These are phyloP conservation scores for Clarias pachynema DNA, from an alignment of 2,797 vertebrate genomes.

Conservation along the genomic window DNA sequence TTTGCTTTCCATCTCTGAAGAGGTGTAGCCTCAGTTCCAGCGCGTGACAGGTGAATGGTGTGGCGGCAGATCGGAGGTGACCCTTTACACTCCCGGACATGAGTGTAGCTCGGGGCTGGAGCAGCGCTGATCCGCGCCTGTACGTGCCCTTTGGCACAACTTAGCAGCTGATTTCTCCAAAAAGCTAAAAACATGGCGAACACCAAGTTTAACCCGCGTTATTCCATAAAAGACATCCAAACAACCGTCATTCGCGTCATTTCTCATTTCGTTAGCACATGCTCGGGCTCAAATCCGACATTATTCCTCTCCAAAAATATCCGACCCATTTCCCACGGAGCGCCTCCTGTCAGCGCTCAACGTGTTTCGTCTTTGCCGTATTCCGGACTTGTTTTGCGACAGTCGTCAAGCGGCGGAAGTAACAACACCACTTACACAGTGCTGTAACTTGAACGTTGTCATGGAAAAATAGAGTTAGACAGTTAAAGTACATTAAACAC, in stretches of 20 bases:
- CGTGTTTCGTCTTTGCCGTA: conserved; percentile 69
- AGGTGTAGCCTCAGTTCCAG: conserved; percentile 28
- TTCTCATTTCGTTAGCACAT: conserved; percentile 3
- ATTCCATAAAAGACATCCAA: neutral
- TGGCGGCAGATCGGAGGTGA: conserved; percentile 56
- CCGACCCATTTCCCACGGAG: neutral
- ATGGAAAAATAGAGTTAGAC: neutral
- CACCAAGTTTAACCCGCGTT: neutral
- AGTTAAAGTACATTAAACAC: neutral
- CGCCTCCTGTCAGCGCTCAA: conserved; percentile 38
- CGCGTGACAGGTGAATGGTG: neutral
- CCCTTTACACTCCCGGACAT: conserved; percentile 33
- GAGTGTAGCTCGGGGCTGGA: conserved; percentile 46
- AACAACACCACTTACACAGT: too few relatives aligned
- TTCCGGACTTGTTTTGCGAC: conserved; percentile 57
- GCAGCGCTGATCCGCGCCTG: conserved; percentile 26
- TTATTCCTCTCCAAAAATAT: neutral
- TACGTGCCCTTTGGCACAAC: conserved; percentile 53
- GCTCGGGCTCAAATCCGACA: conserved; percentile 10
- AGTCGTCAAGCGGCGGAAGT: conserved; percentile 39
- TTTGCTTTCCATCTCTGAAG: conserved; percentile 43
- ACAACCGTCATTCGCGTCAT: neutral
- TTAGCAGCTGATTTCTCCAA: conserved; percentile 45
- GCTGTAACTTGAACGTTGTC: too few relatives aligned
- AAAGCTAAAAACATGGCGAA: conserved; percentile 60